Evolutionary conservation across 2,113 vertebrate species (phyloP).

Genomic region (Gallinago jamesoni): DNA sequence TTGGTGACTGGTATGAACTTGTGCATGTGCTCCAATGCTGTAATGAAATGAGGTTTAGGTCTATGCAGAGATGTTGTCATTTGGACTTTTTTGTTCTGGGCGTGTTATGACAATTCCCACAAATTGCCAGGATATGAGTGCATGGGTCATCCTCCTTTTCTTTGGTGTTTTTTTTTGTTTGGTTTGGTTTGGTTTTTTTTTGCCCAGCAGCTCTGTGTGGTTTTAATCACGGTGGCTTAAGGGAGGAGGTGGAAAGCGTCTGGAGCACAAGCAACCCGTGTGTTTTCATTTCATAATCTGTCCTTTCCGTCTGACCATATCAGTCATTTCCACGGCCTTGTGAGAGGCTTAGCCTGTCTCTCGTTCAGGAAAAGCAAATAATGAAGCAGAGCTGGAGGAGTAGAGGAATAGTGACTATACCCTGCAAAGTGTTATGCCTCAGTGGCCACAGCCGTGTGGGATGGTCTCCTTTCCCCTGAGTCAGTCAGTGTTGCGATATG

Average conservation of each 20-base stretch:
- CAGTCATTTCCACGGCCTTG: background rate
- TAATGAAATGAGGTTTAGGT: background rate
- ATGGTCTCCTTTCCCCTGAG: background rate
- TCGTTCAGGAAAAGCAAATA: background rate
- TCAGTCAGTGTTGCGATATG: background rate
- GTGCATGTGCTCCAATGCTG: rapidly evolving
- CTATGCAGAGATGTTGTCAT: background rate
- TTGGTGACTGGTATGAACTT: background rate
- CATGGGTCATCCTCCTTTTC: background rate
- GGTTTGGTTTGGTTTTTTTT: background rate
- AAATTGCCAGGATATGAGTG: conserved; percentile 24
- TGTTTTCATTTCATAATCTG: background rate
- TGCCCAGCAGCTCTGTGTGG: background rate
- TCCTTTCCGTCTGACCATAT: background rate
- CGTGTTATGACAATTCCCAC: background rate
- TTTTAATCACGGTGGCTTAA: background rate
- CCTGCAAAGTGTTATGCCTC: background rate
- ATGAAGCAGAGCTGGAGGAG: background rate
- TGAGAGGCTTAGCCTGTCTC: background rate
- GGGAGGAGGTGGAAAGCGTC: background rate
- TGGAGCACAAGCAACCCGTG: background rate
- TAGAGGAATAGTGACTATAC: background rate
- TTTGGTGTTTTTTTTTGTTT: background rate
- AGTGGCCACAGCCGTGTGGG: background rate
- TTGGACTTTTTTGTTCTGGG: background rate